phyloP scores from a whole-genome alignment of 2,888 invertebrate genomes.

The Aricia artaxerxes region DNA sequence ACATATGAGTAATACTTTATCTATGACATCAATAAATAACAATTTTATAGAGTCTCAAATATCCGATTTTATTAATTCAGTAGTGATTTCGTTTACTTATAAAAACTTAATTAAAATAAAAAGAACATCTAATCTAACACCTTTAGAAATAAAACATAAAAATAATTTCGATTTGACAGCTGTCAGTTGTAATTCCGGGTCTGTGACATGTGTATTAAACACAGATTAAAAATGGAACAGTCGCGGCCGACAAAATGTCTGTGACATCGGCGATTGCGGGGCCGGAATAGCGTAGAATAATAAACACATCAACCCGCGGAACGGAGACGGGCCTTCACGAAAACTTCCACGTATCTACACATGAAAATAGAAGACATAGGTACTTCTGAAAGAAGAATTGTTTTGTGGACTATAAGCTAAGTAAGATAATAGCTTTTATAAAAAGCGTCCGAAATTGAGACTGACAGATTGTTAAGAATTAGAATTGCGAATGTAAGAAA shows the following conservation, averaged over 20 bases:
- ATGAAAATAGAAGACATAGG: background rate
- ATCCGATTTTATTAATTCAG: background rate
- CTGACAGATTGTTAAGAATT: too few relatives aligned
- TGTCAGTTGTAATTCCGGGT: slow-evolving; percentile 2
- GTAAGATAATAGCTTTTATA: too few relatives aligned
- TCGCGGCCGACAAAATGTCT: slow-evolving; percentile 11
- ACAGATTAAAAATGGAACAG: slow-evolving; percentile 29
- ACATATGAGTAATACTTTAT: too few relatives aligned
- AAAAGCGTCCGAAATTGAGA: too few relatives aligned
- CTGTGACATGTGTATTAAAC: slow-evolving; percentile 8
- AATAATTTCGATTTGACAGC: background rate
- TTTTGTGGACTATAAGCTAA: background rate
- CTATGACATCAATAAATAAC: background rate
- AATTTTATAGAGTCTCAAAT: background rate
- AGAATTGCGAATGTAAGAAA: background rate
- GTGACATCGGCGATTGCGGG: slow-evolving; percentile 16
- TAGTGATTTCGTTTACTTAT: background rate
- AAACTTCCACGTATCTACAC: background rate
- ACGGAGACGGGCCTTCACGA: background rate
- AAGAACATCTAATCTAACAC: background rate
- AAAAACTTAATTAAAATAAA: background rate
- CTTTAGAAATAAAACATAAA: background rate
- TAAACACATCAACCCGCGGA: slow-evolving; percentile 3
- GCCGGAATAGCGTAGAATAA: slow-evolving; percentile 18
- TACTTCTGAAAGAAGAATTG: background rate